Base-by-base conservation (phyloP, 1,140 invertebrate species). In the Drosophila eugracilis region DNA sequence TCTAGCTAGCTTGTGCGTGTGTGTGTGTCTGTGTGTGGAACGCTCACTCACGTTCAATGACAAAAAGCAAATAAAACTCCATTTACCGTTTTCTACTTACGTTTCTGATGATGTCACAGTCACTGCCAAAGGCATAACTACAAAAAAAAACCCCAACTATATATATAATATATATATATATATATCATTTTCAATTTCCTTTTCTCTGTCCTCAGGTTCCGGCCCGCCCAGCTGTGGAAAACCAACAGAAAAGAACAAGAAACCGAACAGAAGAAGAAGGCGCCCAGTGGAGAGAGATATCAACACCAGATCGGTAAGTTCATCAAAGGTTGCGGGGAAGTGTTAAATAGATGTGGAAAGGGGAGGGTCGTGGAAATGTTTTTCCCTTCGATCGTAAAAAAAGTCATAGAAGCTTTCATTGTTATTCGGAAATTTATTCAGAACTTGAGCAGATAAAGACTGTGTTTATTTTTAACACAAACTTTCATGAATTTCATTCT, bases 21-120 rank as follows among this genome's bases (percentile, higher is more conserved):
- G 4, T 32, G 28, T 30, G 26, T 30, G 10, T 9, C 10, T 26
- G 26, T 59, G 72, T 75, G 65, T 80, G 44, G 36, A 34, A 52
- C 69, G 72, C 69, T 53, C 67, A 65, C 67, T 72, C 67, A 67
- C 69, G 57, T 71, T 73, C 75, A 75, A 78, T 80, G 76, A 79
- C 78, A 80, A 78, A 78, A 78, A 71, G 76, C 66, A 80, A 83
- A 84, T 72, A 84, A 79, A 76, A 84, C 80, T 76, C 77, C 58
- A 86, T 85, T 86, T 81, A 85, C 80, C 80, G 83, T 85, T 80
- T 69, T 67, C 36, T 28, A 63, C 57, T 67, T 67, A 52, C 50
- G 53, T 60, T 59, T 73, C 66, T 47, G 70, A 85, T 84, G 80
- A 84, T 85, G 81, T 85, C 80, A 85, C 80, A 75, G 45, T 39